Evolutionary conservation across 35 echinoderm and acorn worm species (phyloP).

Genomic region (Patiria miniata): DNA sequence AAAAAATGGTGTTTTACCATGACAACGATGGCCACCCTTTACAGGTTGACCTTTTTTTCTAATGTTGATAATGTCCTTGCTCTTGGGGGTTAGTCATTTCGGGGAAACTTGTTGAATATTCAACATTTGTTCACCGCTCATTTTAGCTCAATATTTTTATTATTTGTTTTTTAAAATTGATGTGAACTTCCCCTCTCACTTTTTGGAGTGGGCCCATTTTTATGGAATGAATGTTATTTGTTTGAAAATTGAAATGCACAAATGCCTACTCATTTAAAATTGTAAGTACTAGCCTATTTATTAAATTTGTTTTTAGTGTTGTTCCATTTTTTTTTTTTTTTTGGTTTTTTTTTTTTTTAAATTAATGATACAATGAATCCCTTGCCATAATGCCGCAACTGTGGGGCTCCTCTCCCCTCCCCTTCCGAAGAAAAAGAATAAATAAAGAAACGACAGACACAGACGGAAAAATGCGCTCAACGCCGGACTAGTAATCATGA

Average conservation of each 20-base stretch:
- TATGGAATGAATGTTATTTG: not conserved
- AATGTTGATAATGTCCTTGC: not conserved
- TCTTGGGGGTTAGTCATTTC: not conserved
- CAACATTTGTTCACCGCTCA: too few species aligned
- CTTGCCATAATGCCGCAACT: not conserved
- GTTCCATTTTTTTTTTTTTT: not conserved
- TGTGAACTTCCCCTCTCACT: not conserved
- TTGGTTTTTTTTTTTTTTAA: not conserved
- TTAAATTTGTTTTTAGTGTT: conserved; percentile 2
- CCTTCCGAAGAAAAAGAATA: not conserved
- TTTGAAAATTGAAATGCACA: conserved; percentile 16
- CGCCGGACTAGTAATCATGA: not conserved
- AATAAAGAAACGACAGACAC: too few species aligned
- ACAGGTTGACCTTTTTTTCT: not conserved
- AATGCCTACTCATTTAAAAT: conserved; percentile 20
- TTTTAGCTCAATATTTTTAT: too few species aligned
- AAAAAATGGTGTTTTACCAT: not conserved
- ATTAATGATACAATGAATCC: not conserved
- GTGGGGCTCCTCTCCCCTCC: not conserved
- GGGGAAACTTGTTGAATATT: too few species aligned
- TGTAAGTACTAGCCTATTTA: conserved; percentile 7
- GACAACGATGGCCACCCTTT: not conserved
- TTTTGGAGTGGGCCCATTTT: conserved; percentile 3
- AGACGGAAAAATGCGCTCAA: too few species aligned
- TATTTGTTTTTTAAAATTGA: too few species aligned